These are phyloP conservation scores for Chrysaora quinquecirrha DNA, from an alignment of 30 jellyfish, hydroid and myxozoan species.

Conservation along the genomic window DNA sequence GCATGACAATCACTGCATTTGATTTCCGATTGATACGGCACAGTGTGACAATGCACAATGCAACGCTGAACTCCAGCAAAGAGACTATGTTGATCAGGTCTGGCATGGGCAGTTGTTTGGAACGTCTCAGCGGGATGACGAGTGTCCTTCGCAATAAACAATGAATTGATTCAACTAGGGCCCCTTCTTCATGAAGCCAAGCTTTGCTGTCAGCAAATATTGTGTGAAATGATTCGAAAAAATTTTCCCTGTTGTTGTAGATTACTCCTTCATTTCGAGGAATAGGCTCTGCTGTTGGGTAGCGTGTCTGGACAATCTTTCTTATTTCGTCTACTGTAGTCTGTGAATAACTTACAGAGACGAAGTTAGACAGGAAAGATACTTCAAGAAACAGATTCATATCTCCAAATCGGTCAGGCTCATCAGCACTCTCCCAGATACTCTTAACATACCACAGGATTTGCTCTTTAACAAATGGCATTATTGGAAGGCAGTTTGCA, in stretches of 20 bases:
- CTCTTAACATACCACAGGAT: constrained; percentile 39
- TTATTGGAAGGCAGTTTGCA: constrained; percentile 40
- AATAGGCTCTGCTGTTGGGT: background rate
- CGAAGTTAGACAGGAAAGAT: constrained; percentile 18
- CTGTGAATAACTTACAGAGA: constrained; percentile 6
- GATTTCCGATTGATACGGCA: background rate
- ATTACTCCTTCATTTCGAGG: constrained; percentile 21
- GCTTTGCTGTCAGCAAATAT: constrained; percentile 32
- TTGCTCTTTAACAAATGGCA: constrained; percentile 48
- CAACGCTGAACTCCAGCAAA: constrained; percentile 46
- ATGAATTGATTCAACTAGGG: constrained; percentile 23
- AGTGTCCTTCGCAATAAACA: constrained; percentile 37
- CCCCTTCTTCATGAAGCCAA: constrained; percentile 48
- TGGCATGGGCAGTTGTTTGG: constrained; percentile 8
- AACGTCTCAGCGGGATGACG: background rate
- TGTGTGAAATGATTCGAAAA: constrained; percentile 30
- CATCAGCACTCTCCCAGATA: constrained; percentile 34
- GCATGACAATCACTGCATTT: background rate
- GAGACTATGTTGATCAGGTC: constrained; percentile 22
- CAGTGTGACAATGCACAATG: constrained; percentile 46
- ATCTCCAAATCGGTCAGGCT: constrained; percentile 18
- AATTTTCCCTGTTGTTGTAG: background rate
- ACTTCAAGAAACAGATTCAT: constrained; percentile 47
- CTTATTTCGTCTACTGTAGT: constrained; percentile 13
- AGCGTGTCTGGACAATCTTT: constrained; percentile 17